These are phyloP conservation scores for Trimorus sp. DNA, from an alignment of 2,888 invertebrate species.

Conservation along the genomic window DNA sequence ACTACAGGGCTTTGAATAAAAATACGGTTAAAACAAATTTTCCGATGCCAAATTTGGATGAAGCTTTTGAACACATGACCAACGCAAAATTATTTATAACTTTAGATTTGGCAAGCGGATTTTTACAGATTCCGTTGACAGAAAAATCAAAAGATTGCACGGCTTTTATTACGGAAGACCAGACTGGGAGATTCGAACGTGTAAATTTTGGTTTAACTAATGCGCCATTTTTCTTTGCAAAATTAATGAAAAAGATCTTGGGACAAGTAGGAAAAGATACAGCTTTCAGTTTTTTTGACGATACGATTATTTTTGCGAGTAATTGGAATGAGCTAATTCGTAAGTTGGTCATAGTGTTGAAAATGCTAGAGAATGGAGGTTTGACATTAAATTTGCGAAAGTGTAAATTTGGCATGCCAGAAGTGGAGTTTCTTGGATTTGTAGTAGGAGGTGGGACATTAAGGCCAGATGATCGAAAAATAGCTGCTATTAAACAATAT, in stretches of 20 bases:
- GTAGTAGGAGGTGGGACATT: not conserved
- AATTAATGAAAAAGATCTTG: slow-evolving; percentile 19
- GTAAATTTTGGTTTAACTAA: slow-evolving; percentile 3
- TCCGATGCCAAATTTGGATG: slow-evolving; percentile 14
- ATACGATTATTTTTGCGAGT: slow-evolving; percentile 12
- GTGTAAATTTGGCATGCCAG: slow-evolving; percentile 67
- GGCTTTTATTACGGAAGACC: slow-evolving; percentile 15
- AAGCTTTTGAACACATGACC: not conserved
- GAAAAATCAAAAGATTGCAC: slow-evolving; percentile 5
- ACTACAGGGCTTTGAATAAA: slow-evolving; percentile 11
- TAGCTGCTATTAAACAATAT: not conserved
- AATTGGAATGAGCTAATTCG: not conserved
- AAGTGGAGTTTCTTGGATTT: slow-evolving; percentile 46
- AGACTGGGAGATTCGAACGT: slow-evolving; percentile 6
- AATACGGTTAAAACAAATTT: not conserved
- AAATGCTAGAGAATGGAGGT: slow-evolving; percentile 54
- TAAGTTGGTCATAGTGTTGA: not conserved
- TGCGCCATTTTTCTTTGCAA: slow-evolving; percentile 18
- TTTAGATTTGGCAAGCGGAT: slow-evolving; percentile 11
- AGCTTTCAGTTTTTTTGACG: slow-evolving; percentile 16
- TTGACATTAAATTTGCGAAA: slow-evolving; percentile 71
- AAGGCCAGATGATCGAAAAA: not conserved
- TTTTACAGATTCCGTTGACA: not conserved
- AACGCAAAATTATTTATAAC: not conserved
- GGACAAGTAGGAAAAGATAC: slow-evolving; percentile 20